Conservation (phyloP, 1,140 invertebrate species). For the Tetramorium parvispinum region DNA sequence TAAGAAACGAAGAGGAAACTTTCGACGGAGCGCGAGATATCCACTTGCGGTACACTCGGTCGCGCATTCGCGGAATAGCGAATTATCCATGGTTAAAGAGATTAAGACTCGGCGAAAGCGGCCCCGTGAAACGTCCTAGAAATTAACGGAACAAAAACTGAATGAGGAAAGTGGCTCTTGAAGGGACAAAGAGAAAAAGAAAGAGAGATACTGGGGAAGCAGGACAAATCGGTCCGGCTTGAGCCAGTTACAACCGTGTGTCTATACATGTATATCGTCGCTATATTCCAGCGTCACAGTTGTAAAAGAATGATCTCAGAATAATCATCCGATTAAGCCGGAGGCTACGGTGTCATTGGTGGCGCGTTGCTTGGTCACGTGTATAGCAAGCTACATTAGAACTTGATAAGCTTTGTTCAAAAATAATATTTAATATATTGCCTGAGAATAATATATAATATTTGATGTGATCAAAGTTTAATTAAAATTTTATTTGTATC, state of each 20-base stretch:
- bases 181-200: conserved; percentile 33
- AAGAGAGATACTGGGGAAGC: conserved; percentile 16
- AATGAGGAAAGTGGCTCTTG: neutral
- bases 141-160: conserved; percentile 33
- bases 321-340: conserved; percentile 82
- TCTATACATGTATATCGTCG: conserved; percentile 22
- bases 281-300: conserved; percentile 67
- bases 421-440: neutral
- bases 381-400: conserved; percentile 64
- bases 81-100: conserved; percentile 44
- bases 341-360: conserved; percentile 75
- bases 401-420: neutral
- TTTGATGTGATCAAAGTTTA: neutral
- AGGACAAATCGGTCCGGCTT: conserved; percentile 30
- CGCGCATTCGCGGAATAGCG: conserved; percentile 30
- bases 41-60: neutral
- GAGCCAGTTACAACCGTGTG: conserved; percentile 59
- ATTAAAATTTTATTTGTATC: neutral
- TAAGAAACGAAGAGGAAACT: conserved; percentile 36
- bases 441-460: neutral
- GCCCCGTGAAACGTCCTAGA: conserved; percentile 15
- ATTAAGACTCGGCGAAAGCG: conserved; percentile 42
- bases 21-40: conserved; percentile 31
- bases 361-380: conserved; percentile 71
- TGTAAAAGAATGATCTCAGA: conserved; percentile 80